phyloP scores from a whole-genome alignment of 2,888 invertebrate species.

The Orchesellides sinensis region DNA sequence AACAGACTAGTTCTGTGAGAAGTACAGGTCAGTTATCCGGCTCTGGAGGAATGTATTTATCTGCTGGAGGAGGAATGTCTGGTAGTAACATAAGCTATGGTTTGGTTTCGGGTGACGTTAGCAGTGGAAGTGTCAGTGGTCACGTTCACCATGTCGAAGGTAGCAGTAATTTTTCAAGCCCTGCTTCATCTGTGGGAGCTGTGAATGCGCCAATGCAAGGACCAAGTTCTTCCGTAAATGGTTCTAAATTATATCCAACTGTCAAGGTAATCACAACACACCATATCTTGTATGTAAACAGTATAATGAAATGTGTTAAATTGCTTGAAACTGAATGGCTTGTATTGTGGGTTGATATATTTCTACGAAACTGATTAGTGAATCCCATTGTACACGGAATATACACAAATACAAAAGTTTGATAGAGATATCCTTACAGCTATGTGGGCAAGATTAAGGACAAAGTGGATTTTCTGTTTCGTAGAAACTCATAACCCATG shows the following conservation, averaged over 20 bases:
- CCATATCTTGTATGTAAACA: too few species aligned
- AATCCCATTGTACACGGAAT: too few species aligned
- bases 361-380: too few species aligned
- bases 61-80: conserved; percentile 13
- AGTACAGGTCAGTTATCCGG: neutral
- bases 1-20: neutral
- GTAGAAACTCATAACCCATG: too few species aligned
- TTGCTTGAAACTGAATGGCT: too few species aligned
- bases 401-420: too few species aligned
- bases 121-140: conserved; percentile 33
- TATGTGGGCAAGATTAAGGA: too few species aligned
- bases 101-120: conserved; percentile 16
- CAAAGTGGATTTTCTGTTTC: too few species aligned
- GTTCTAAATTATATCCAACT: conserved; percentile 69
- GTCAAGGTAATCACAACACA: conserved; percentile 69
- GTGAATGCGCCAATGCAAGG: neutral
- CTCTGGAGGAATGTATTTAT: conserved; percentile 12
- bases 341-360: too few species aligned
- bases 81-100: neutral
- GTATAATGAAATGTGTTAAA: too few species aligned
- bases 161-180: neutral
- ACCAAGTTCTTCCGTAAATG: conserved; percentile 41
- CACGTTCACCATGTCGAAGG: conserved; percentile 41
- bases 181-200: conserved; percentile 10
- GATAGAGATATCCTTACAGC: too few species aligned